phyloP scores from a whole-genome alignment of 2,888 invertebrate species.

The Agrotis segetum region DNA sequence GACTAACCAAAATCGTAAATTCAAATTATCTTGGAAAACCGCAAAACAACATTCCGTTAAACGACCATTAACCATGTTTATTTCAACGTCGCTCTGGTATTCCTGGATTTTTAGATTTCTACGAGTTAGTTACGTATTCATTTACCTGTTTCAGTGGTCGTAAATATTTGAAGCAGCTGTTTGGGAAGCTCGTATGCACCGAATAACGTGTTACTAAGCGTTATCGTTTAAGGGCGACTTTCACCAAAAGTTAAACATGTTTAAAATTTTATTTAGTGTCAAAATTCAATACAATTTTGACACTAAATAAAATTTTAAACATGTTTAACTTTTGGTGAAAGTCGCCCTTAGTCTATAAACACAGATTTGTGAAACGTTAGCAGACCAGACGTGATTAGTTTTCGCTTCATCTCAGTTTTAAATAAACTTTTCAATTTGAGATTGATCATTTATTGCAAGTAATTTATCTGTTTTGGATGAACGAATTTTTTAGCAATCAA shows the following conservation, averaged over 20 bases:
- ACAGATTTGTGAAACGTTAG: not conserved
- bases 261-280: too few species aligned
- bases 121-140: constrained; percentile 30
- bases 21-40: not conserved
- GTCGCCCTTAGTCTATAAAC: not conserved
- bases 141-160: constrained; percentile 30
- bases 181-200: constrained; percentile 10
- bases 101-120: constrained; percentile 19
- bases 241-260: too few species aligned
- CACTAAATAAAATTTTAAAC: too few species aligned
- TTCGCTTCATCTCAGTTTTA: not conserved
- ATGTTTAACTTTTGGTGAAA: too few species aligned
- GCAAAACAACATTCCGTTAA: not conserved
- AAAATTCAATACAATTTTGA: too few species aligned
- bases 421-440: not conserved
- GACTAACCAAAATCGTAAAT: not conserved
- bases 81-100: not conserved
- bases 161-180: constrained; percentile 37
- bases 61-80: constrained; percentile 12
- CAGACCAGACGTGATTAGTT: too few species aligned
- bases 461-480: too few species aligned
- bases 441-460: too few species aligned
- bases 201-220: constrained; percentile 15
- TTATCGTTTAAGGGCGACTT: not conserved
- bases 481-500: constrained; percentile 1